phyloP scores from a whole-genome alignment of 2,797 vertebrate genomes.

The Paramormyrops hopkinsi region DNA sequence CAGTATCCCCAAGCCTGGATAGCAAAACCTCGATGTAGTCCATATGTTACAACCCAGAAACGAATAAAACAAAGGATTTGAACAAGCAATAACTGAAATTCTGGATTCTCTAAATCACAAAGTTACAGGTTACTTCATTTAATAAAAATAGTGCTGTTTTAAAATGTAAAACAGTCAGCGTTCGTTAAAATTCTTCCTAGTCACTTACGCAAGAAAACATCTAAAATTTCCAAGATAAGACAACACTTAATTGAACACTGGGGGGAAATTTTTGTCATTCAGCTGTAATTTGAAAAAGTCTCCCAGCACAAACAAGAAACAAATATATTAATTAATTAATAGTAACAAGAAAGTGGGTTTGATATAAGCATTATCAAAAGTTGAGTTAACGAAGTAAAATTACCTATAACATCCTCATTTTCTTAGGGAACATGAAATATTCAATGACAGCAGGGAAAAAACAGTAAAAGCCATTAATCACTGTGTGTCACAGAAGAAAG shows the following conservation, averaged over 20 bases:
- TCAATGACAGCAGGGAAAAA: neutral
- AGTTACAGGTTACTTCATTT: neutral
- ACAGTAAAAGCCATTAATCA: conserved; percentile 30
- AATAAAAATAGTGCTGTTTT: neutral
- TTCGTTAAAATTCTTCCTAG: neutral
- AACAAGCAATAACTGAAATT: neutral
- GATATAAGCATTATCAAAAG: neutral
- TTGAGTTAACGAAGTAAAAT: neutral
- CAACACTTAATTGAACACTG: neutral
- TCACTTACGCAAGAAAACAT: neutral
- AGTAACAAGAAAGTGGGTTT: neutral
- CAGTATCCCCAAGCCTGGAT: no score
- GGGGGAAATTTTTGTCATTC: neutral
- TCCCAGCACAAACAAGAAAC: neutral
- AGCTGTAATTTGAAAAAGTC: neutral
- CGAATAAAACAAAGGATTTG: neutral
- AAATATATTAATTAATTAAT: neutral
- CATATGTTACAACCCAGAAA: neutral
- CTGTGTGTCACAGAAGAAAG: conserved; percentile 1
- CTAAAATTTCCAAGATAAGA: neutral
- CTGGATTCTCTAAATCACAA: neutral
- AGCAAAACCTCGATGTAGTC: neutral
- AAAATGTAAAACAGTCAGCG: neutral
- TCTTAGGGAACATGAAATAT: neutral
- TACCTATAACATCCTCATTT: neutral